A percentile compares a stretch with the other conserved stretches of the same genome.
phyloP scores from a whole-genome alignment of 2,113 vertebrate genomes.

The Gopherus evgoodei region DNA sequence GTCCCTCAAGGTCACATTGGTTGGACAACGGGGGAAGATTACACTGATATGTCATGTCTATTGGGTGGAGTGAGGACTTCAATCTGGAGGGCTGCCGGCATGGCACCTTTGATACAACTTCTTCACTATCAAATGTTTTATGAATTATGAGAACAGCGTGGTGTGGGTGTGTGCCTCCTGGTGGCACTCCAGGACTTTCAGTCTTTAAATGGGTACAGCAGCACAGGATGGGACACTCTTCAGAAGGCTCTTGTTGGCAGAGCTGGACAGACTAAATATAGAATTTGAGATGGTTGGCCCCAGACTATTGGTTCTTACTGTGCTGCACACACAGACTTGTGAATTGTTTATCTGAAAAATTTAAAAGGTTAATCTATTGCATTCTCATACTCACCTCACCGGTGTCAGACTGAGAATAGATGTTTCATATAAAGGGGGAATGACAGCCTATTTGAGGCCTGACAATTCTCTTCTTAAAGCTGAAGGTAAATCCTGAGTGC shows the following conservation, averaged over 20 bases:
- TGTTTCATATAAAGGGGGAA: neutral
- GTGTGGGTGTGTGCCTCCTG: neutral
- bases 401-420: neutral
- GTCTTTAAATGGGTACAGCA: neutral
- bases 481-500: neutral
- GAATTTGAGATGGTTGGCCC: neutral
- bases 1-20: accelerated
- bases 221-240: neutral
- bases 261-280: neutral
- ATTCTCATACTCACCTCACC: neutral
- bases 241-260: neutral
- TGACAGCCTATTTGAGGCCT: neutral
- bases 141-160: neutral
- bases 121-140: neutral
- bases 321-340: neutral
- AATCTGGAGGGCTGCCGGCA: accelerated
- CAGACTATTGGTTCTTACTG: neutral
- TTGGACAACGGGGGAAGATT: neutral
- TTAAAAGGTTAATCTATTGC: neutral
- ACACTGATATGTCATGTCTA: neutral
- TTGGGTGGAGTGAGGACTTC: neutral
- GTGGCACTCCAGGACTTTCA: accelerated
- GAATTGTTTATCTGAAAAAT: neutral
- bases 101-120: neutral
- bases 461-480: neutral